Conservation (phyloP, 2,113 vertebrate genomes). For the Oryzias curvinotus region DNA sequence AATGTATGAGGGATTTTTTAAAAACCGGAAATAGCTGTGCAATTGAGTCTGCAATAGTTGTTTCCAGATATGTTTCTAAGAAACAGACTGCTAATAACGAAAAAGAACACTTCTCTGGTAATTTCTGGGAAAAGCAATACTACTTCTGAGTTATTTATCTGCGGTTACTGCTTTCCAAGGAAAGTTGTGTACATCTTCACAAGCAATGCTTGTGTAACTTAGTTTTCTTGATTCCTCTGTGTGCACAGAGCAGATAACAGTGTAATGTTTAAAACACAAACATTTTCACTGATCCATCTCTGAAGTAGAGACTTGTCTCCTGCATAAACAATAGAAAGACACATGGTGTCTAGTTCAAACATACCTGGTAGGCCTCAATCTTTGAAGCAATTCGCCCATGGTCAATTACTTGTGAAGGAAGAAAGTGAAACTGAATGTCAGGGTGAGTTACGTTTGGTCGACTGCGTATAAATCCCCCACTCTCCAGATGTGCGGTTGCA, state of each 20-base stretch:
- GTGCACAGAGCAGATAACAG: no score
- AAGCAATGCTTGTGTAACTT: neutral
- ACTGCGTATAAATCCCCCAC: constrained; percentile 93
- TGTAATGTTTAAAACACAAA: no score
- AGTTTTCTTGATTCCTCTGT: no score
- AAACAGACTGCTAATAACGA: neutral
- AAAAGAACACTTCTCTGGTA: neutral
- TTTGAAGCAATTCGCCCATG: constrained; percentile 85
- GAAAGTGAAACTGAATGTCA: constrained; percentile 96
- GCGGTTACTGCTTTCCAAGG: constrained; percentile 4
- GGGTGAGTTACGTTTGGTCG: constrained; percentile 83
- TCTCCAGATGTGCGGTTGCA: constrained; percentile 91
- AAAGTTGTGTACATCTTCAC: neutral
- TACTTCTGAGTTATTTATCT: neutral
- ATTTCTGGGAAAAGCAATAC: neutral
- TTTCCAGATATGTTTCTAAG: constrained; percentile 1
- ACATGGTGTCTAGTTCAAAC: neutral
- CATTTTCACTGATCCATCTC: no score
- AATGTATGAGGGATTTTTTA: no score
- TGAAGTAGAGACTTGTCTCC: neutral
- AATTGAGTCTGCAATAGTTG: neutral
- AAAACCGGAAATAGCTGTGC: no score
- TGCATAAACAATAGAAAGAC: neutral
- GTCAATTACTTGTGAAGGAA: constrained; percentile 95
- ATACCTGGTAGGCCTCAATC: constrained; percentile 92